These are phyloP conservation scores for Boloria selene DNA, from an alignment of 2,888 invertebrate genomes.

Conservation along the genomic window DNA sequence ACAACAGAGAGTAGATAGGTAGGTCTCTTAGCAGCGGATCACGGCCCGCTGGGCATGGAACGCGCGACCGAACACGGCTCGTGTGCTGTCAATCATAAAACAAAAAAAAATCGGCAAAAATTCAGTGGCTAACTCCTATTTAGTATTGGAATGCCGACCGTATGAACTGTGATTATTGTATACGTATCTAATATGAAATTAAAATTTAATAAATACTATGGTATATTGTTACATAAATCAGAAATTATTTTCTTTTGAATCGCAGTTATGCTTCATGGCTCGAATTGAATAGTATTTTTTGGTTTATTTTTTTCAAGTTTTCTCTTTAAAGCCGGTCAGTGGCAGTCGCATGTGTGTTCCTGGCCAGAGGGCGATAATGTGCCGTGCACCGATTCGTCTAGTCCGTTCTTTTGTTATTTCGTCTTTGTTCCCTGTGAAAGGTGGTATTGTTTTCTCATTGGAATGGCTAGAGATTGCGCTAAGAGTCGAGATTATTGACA, in stretches of 20 bases:
- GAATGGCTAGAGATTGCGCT: slow-evolving; percentile 73
- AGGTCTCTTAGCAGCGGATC: slow-evolving; percentile 71
- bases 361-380: slow-evolving; percentile 57
- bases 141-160: slow-evolving; percentile 50
- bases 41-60: slow-evolving; percentile 71
- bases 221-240: slow-evolving; percentile 38
- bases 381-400: slow-evolving; percentile 69
- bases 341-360: slow-evolving; percentile 61
- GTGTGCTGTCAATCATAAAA: slow-evolving; percentile 80
- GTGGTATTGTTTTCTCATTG: slow-evolving; percentile 76
- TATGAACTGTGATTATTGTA: slow-evolving; percentile 41
- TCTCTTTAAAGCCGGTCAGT: slow-evolving; percentile 62
- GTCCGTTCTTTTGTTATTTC: slow-evolving; percentile 75
- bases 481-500: slow-evolving; percentile 77
- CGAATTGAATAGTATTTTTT: slow-evolving; percentile 42
- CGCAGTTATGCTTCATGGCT: slow-evolving; percentile 41
- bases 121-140: slow-evolving; percentile 69
- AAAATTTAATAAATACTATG: slow-evolving; percentile 34
- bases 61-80: slow-evolving; percentile 77
- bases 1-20: slow-evolving; percentile 58
- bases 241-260: slow-evolving; percentile 46
- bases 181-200: slow-evolving; percentile 53
- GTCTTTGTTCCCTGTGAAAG: slow-evolving; percentile 72
- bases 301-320: slow-evolving; percentile 55
- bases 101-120: slow-evolving; percentile 67